Evolutionary conservation across 2,797 vertebrate genomes (phyloP), one percentile per base, ranked within the genome.

Genomic region (Acestrorhynchus altus): DNA sequence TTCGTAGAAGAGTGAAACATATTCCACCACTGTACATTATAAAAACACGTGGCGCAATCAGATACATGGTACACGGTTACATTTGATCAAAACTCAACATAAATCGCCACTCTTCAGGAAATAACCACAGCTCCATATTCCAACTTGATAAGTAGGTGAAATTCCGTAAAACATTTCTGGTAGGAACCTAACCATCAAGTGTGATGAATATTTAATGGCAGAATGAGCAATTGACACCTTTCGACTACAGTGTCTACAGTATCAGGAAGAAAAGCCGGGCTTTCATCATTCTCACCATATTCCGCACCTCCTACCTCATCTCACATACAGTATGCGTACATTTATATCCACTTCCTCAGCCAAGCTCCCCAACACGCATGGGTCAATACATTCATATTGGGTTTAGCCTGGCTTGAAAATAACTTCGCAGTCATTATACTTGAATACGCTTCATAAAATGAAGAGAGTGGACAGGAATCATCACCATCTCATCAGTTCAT

Each of bases 281-380:
- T 85, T 80, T 83, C 66, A 74, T 82, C 72, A 78, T 83, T 83
- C 83, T 85, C 83, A 85, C 83, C 83, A 85, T 74, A 83, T 82
- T 85, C 81, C 16, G 77, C 83, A 85, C 83, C 83, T 85, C 83
- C 81, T 78, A 85, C 83, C 74, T 81, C 81, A 70, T 85, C 83
- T 72, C 83, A 85, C 83, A 85, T 85, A 80, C 78, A 80, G 78
- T 80, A 85, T 83, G 83, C 78, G 79, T 83, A 83, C 83, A 85
- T 85, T 84, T 81, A 82, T 82, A 84, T 80, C 83, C 72, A 31
- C 40, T 75, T 72, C 26, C 72, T n/a, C 70, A 77, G 76, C 81
- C 83, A 83, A 83, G 57, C 57, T 69, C 74, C 63, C 59, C 72
- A 64, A 72, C 80, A 76, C 61, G 24, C 22, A 74, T 42, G 69